phyloP scores from a whole-genome alignment of 2,888 invertebrate species.

The Limnephilus rhombicus region DNA sequence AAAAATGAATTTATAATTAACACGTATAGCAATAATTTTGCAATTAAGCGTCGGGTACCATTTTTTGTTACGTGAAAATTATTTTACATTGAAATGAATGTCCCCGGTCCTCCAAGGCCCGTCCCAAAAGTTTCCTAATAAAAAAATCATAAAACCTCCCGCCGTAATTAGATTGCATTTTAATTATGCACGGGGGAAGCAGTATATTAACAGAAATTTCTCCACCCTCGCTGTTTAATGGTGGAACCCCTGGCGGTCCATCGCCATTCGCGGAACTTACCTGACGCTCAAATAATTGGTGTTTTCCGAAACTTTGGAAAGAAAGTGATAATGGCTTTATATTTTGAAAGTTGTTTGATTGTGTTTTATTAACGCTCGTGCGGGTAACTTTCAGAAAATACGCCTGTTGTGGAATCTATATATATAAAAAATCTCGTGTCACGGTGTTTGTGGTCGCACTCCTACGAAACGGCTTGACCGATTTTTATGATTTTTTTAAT shows the following conservation, averaged over 20 bases:
- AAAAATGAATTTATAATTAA: slow-evolving; percentile 11
- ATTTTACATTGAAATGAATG: slow-evolving; percentile 43
- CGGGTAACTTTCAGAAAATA: too few relatives aligned
- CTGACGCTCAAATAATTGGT: not conserved
- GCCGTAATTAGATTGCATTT: slow-evolving; percentile 52
- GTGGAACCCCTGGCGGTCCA: slow-evolving; percentile 4
- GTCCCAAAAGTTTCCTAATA: slow-evolving; percentile 28
- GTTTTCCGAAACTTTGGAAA: not conserved
- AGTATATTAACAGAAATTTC: slow-evolving; percentile 34
- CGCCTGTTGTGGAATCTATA: too few relatives aligned
- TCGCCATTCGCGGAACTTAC: slow-evolving; percentile 18
- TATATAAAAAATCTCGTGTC: too few relatives aligned
- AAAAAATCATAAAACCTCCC: slow-evolving; percentile 43
- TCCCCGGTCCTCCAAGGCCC: slow-evolving; percentile 28
- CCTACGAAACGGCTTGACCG: too few relatives aligned
- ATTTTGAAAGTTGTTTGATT: not conserved
- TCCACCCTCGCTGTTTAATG: not conserved
- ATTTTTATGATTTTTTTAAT: too few relatives aligned
- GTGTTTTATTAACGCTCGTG: not conserved
- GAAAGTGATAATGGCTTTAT: not conserved
- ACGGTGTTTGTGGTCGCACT: too few relatives aligned
- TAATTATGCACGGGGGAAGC: slow-evolving; percentile 51
- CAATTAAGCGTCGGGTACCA: slow-evolving; percentile 17
- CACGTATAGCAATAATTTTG: slow-evolving; percentile 19
- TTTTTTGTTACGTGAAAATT: slow-evolving; percentile 34